These are phyloP conservation scores for Ochotona curzoniae DNA, from an alignment of 2,113 vertebrate species.

Conservation along the genomic window DNA sequence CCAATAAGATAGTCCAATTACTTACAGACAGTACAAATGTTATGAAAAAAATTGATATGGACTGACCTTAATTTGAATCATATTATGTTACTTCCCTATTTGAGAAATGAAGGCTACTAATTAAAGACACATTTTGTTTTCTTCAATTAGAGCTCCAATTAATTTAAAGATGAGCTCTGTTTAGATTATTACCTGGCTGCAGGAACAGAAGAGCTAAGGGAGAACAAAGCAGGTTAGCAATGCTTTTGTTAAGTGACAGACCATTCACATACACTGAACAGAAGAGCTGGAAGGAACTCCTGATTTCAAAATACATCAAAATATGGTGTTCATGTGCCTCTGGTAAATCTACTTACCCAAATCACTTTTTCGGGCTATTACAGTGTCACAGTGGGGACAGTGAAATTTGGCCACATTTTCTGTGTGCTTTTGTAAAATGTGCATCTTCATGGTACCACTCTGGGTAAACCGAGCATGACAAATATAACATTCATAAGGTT, in stretches of 20 bases:
- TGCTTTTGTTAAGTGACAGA: not conserved
- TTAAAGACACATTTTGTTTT: constrained; percentile 39
- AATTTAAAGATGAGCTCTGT: constrained; percentile 28
- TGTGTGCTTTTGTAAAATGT: constrained; percentile 99
- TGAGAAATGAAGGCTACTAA: constrained; percentile 35
- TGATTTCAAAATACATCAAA: not conserved
- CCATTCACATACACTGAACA: not conserved
- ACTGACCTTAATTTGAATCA: constrained; percentile 2
- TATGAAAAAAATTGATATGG: not conserved
- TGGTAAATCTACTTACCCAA: constrained; percentile 88
- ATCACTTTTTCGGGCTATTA: constrained; percentile 98
- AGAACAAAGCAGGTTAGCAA: not conserved
- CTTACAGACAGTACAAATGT: constrained; percentile 24
- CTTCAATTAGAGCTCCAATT: constrained; percentile 5
- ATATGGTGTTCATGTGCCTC: constrained; percentile 16
- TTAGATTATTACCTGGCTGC: constrained; percentile 1
- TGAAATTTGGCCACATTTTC: constrained; percentile 99
- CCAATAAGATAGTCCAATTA: not conserved
- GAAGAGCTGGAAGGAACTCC: not conserved
- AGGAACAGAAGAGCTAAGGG: not conserved
- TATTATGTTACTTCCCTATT: not conserved
- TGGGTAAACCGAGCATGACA: constrained; percentile 99
- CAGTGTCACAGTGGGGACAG: constrained; percentile 98
- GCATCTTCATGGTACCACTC: constrained; percentile 99
- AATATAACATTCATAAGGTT: constrained; percentile 99